Conservation (phyloP, 2,888 invertebrate species). For the Lithophane semibrunnea region DNA sequence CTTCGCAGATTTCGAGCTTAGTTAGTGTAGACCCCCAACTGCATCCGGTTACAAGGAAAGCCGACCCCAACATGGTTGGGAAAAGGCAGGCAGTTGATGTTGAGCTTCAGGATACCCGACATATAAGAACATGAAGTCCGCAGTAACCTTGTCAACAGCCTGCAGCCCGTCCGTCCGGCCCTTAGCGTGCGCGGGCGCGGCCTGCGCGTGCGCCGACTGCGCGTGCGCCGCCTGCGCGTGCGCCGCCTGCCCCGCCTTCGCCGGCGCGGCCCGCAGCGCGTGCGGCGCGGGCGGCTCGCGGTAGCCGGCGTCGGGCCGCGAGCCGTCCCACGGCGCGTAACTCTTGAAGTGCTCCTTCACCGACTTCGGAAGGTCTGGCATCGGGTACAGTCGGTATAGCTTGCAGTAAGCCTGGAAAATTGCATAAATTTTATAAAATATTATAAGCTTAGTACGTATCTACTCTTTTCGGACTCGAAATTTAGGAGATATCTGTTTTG, state of each 20-base stretch:
- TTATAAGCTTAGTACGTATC: neutral
- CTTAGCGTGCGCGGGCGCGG: too few relatives aligned
- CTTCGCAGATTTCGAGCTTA: too few relatives aligned
- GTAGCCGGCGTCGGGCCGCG: slow-evolving; percentile 71
- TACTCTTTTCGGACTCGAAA: neutral
- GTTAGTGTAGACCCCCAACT: too few relatives aligned
- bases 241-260: accelerated
- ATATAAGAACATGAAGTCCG: neutral
- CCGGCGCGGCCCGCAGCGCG: neutral
- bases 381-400: slow-evolving; percentile 81
- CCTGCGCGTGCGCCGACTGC: too few relatives aligned
- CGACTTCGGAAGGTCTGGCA: slow-evolving; percentile 78
- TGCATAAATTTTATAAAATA: neutral
- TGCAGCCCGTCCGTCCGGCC: slow-evolving; percentile 67
- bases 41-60: neutral
- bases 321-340: slow-evolving; percentile 77
- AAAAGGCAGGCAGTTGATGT: neutral
- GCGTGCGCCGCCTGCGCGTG: too few relatives aligned
- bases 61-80: too few relatives aligned
- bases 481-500: neutral
- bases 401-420: slow-evolving; percentile 81
- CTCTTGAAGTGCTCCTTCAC: slow-evolving; percentile 76
- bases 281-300: slow-evolving; percentile 57
- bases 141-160: slow-evolving; percentile 35
- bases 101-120: too few relatives aligned